phyloP scores from a whole-genome alignment of 1,140 invertebrate species.

The Drosophila erecta region DNA sequence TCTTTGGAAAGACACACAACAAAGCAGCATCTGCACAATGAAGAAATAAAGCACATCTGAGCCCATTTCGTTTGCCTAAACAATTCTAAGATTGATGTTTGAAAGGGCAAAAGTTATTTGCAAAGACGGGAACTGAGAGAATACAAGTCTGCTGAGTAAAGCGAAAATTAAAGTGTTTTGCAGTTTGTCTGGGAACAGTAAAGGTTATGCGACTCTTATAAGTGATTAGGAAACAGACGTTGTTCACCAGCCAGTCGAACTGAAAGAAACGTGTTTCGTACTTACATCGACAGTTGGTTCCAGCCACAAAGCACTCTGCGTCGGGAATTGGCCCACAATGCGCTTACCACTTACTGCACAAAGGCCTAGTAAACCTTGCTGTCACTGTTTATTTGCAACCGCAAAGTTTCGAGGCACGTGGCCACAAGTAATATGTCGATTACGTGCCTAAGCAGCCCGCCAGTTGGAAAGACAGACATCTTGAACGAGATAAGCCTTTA shows the following conservation, averaged over 20 bases:
- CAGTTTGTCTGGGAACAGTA: not conserved
- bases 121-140: constrained; percentile 15
- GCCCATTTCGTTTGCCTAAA: constrained; percentile 15
- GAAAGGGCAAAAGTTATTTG: constrained; percentile 45
- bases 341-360: constrained; percentile 30
- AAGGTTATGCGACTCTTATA: not conserved
- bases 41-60: not conserved
- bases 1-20: constrained; percentile 1
- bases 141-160: constrained; percentile 22
- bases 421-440: constrained; percentile 23
- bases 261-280: not conserved
- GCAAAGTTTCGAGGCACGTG: constrained; percentile 25
- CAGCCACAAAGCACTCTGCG: constrained; percentile 13
- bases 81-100: constrained; percentile 33
- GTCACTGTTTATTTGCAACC: constrained; percentile 19
- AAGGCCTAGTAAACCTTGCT: constrained; percentile 11
- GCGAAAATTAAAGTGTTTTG: not conserved
- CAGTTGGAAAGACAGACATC: too few species aligned
- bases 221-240: not conserved
- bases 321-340: constrained; percentile 45
- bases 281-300: constrained; percentile 27
- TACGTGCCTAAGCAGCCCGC: constrained; percentile 26
- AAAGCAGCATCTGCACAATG: not conserved
- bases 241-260: constrained; percentile 7
- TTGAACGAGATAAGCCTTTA: constrained; percentile 8